These are phyloP conservation scores for Neocrepidodera transversa DNA, from an alignment of 2,888 invertebrate species.

Conservation along the genomic window DNA sequence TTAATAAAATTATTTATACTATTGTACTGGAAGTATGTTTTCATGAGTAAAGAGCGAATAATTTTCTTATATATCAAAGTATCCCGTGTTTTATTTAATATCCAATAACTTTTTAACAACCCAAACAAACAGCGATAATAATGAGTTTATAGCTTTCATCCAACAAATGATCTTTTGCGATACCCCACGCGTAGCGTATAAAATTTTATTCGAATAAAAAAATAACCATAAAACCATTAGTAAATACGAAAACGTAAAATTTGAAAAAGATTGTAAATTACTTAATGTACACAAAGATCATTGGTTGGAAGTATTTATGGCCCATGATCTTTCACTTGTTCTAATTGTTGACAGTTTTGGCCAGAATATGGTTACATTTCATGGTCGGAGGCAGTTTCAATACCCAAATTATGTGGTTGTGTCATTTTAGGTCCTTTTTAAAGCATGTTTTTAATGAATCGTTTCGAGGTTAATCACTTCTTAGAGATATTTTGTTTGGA, in stretches of 20 bases:
- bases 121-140: neutral
- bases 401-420: constrained; percentile 9
- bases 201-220: constrained; percentile 14
- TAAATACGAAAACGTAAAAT: neutral
- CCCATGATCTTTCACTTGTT: constrained; percentile 36
- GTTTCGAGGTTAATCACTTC: constrained; percentile 16
- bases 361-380: constrained; percentile 38
- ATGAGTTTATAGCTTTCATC: constrained; percentile 4
- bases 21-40: no score
- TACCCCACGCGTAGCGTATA: constrained; percentile 20
- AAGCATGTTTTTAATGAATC: constrained; percentile 5
- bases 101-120: neutral
- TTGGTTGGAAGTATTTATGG: constrained; percentile 34
- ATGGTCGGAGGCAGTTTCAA: constrained; percentile 21
- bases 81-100: neutral
- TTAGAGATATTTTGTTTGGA: constrained; percentile 5
- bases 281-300: constrained; percentile 22
- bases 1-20: no score
- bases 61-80: neutral
- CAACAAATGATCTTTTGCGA: neutral
- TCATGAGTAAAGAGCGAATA: no score
- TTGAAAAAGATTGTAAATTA: constrained; percentile 28
- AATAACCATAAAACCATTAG: constrained; percentile 26
- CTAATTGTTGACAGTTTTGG: constrained; percentile 43
- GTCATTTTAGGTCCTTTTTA: constrained; percentile 10